Percentiles rank a stretch among this genome's conserved stretches.
These are phyloP conservation scores for Theretra japonica DNA, from an alignment of 2,888 invertebrate genomes.

Conservation along the genomic window DNA sequence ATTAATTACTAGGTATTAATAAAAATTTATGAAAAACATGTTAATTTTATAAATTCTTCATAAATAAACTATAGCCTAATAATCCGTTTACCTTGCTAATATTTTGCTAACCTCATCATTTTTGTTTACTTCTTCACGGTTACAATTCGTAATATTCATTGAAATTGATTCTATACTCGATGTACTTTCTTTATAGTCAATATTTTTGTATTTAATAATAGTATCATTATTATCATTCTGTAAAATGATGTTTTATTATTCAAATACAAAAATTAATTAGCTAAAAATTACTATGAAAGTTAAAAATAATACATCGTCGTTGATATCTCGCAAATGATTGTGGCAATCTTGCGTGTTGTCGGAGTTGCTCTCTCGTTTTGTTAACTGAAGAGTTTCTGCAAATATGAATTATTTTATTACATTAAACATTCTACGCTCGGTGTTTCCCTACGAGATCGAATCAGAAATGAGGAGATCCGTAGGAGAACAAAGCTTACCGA, in stretches of 20 bases:
- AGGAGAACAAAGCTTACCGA: too few relatives aligned
- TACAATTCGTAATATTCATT: slow-evolving; percentile 51
- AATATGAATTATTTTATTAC: neutral
- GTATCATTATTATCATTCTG: neutral
- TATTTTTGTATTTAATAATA: slow-evolving; percentile 43
- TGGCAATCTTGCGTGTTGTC: neutral
- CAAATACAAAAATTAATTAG: neutral
- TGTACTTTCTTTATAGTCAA: slow-evolving; percentile 40
- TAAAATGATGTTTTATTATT: neutral
- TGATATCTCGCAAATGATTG: neutral
- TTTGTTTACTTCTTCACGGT: neutral
- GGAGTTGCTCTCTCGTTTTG: neutral
- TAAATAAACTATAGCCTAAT: neutral
- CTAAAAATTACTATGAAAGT: neutral
- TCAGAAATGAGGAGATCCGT: too few relatives aligned
- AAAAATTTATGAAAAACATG: neutral
- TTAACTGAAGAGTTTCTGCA: neutral
- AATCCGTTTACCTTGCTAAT: neutral
- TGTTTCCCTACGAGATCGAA: too few relatives aligned
- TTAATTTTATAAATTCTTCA: neutral
- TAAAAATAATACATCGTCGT: neutral
- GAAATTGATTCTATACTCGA: slow-evolving; percentile 32
- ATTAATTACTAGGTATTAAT: too few relatives aligned
- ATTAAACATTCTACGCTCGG: neutral
- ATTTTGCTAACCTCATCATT: neutral